Evolutionary conservation across 2,888 invertebrate genomes (phyloP), one percentile per base, ranked within the genome.

Genomic region (Blomia tropicalis): DNA sequence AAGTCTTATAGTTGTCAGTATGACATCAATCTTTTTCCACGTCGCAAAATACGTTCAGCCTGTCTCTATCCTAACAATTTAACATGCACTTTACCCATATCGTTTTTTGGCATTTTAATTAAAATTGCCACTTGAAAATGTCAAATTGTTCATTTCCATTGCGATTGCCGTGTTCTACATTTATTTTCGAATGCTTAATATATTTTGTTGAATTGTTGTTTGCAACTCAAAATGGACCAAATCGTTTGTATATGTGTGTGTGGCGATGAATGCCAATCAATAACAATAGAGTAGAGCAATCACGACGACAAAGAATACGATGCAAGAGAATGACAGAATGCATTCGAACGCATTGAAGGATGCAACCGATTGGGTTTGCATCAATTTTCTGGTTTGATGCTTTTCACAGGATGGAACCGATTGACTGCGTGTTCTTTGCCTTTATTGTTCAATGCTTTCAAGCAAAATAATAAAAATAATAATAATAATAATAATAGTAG

Each of bases 381-480:
- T 47, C 51, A 47, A 47, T 47, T 47, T 47, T 47, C 51, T 47
- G 51, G 7, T n/a, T 47, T 47, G 51, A 7, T 47, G 51, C 51
- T n/a, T 47, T n/a, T n/a, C n/a, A n/a, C n/a, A n/a, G n/a, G n/a
- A n/a, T n/a, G n/a, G n/a, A n/a, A n/a, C n/a, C n/a, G n/a, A n/a
- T n/a, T n/a, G n/a, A n/a, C n/a, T n/a, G n/a, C n/a, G n/a, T n/a
- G n/a, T n/a, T n/a, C n/a, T n/a, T n/a, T n/a, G n/a, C n/a, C n/a
- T n/a, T n/a, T n/a, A n/a, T n/a, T n/a, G n/a, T n/a, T n/a, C n/a
- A n/a, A n/a, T n/a, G n/a, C n/a, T n/a, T n/a, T n/a, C n/a, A n/a
- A n/a, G n/a, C n/a, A n/a, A n/a, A n/a, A n/a, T n/a, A n/a, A n/a
- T n/a, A n/a, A n/a, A n/a, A n/a, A n/a, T n/a, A n/a, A n/a, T n/a